phyloP scores from a whole-genome alignment of 1,140 invertebrate genomes.

The Eueides isabella region DNA sequence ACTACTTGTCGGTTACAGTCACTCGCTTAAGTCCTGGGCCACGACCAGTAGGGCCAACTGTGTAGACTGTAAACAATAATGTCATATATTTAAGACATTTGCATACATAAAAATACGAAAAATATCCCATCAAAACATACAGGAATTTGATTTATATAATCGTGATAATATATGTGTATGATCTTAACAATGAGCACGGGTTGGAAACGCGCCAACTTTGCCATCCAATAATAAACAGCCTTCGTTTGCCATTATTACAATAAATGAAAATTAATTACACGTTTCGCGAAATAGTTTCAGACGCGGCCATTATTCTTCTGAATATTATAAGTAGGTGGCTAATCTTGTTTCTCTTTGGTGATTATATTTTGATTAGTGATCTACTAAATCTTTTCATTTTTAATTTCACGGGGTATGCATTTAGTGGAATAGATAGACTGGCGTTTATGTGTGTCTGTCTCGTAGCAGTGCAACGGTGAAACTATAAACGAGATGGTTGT shows the following conservation, averaged over 20 bases:
- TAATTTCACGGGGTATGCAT: not conserved
- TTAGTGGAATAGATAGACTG: not conserved
- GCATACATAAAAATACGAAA: not conserved
- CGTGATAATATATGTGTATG: conserved; percentile 45
- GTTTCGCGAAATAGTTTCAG: conserved; percentile 40
- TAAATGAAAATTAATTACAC: conserved; percentile 52
- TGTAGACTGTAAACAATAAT: too few relatives aligned
- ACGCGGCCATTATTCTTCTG: conserved; percentile 29
- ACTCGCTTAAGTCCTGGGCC: too few relatives aligned
- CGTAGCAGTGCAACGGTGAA: too few relatives aligned
- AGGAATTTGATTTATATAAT: conserved; percentile 51
- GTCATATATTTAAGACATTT: too few relatives aligned
- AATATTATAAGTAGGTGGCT: conserved; percentile 20
- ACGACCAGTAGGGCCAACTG: too few relatives aligned
- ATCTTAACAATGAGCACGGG: conserved; percentile 57
- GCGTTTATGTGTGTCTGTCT: too few relatives aligned
- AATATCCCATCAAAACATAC: not conserved
- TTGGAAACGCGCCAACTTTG: conserved; percentile 59
- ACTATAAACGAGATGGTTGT: too few relatives aligned
- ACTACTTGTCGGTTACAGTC: too few relatives aligned
- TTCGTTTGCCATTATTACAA: conserved; percentile 57
- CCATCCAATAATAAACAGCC: conserved; percentile 67
- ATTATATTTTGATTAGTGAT: conserved; percentile 11
- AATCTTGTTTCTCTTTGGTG: conserved; percentile 20
- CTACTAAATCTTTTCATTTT: not conserved